Percentiles rank a stretch among this genome's conserved stretches.
Evolutionary conservation across 35 echinoderm and acorn worm species (phyloP).

Genomic region (Acanthaster planci): DNA sequence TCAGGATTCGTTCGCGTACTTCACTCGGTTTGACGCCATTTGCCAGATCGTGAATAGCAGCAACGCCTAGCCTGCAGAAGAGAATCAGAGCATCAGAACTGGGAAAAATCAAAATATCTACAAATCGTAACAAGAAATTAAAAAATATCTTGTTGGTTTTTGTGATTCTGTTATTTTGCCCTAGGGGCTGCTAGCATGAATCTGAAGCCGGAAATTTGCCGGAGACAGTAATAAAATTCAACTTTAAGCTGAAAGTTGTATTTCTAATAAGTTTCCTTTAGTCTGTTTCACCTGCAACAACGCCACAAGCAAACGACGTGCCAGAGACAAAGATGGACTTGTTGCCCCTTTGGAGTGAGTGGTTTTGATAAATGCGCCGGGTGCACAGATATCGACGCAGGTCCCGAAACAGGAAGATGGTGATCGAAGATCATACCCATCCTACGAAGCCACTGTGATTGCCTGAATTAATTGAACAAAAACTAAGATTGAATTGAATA

Average conservation of each 20-base stretch:
- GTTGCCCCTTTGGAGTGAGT: background rate
- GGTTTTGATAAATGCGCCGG: constrained; percentile 12
- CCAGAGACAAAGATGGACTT: background rate
- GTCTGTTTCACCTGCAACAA: constrained; percentile 31
- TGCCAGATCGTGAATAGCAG: constrained; percentile 44
- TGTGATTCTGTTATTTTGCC: no score
- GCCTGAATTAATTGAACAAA: background rate
- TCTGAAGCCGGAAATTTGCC: no score
- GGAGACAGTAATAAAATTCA: no score
- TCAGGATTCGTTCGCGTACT: constrained; percentile 42
- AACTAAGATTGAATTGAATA: no score
- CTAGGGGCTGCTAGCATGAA: no score
- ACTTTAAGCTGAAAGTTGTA: no score
- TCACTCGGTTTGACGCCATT: constrained; percentile 36
- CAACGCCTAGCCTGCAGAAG: constrained; percentile 42
- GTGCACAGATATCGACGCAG: constrained; percentile 46
- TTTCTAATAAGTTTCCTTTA: no score
- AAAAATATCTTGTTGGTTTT: no score
- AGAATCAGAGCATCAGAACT: no score
- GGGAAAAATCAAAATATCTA: no score
- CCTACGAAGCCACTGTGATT: constrained; percentile 14
- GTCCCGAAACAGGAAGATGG: background rate
- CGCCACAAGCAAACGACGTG: constrained; percentile 7
- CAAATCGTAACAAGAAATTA: no score
- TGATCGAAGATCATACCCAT: background rate